These are phyloP conservation scores for Cetonia aurata DNA, from an alignment of 2,888 invertebrate species.

Conservation along the genomic window DNA sequence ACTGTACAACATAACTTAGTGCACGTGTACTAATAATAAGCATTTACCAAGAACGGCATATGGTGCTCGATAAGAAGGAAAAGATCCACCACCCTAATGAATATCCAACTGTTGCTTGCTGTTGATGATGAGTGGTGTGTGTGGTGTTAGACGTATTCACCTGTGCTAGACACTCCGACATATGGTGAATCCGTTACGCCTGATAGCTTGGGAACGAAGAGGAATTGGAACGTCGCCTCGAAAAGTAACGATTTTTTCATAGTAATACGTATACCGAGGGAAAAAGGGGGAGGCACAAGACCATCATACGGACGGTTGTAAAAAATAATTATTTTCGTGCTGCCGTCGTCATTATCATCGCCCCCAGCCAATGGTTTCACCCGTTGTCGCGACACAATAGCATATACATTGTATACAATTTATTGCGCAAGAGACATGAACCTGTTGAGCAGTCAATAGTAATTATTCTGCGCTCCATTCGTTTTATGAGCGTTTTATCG, in stretches of 20 bases:
- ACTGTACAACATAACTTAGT: background rate
- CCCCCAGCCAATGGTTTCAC: background rate
- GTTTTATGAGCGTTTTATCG: slow-evolving; percentile 6
- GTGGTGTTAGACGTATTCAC: slow-evolving; percentile 52
- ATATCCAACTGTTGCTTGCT: slow-evolving; percentile 49
- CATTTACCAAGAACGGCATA: slow-evolving; percentile 12
- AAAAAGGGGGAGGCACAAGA: slow-evolving; percentile 15
- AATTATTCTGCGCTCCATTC: slow-evolving; percentile 22
- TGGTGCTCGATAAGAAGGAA: slow-evolving; percentile 38
- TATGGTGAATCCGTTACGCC: slow-evolving; percentile 65
- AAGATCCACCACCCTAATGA: slow-evolving; percentile 49
- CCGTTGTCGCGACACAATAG: background rate
- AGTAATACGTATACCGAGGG: background rate
- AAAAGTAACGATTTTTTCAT: slow-evolving; percentile 55
- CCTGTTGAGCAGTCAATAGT: slow-evolving; percentile 30
- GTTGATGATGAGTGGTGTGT: slow-evolving; percentile 42
- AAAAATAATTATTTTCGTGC: slow-evolving; percentile 25
- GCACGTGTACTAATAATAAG: background rate
- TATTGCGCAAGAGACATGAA: slow-evolving; percentile 28
- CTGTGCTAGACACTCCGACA: slow-evolving; percentile 58
- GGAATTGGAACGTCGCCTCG: slow-evolving; percentile 46
- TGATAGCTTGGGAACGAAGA: slow-evolving; percentile 61
- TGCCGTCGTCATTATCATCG: slow-evolving; percentile 4
- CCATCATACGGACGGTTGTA: slow-evolving; percentile 11
- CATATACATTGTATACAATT: background rate